phyloP scores from a whole-genome alignment of 1,140 invertebrate species.

The Drosophila baimaii region DNA sequence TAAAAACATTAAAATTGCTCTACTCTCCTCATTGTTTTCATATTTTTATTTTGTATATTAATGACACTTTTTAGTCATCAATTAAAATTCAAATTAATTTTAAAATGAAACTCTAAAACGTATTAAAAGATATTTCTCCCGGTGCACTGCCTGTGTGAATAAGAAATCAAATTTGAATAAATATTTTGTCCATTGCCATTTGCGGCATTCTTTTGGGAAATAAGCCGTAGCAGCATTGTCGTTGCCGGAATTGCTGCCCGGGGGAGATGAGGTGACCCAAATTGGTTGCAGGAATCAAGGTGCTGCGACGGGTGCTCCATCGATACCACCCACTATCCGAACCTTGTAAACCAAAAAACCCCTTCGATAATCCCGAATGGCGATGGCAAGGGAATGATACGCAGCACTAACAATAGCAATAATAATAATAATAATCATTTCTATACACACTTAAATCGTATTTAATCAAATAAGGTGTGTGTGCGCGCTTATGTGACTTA shows the following conservation, averaged over 20 bases:
- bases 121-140: neutral
- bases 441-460: constrained; percentile 44
- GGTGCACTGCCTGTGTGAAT: constrained; percentile 57
- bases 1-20: neutral
- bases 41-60: neutral
- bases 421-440: constrained; percentile 59
- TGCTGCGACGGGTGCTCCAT: constrained; percentile 29
- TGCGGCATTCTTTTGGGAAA: constrained; percentile 72
- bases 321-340: constrained; percentile 2
- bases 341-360: constrained; percentile 1
- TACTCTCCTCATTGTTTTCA: neutral
- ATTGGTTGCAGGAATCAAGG: constrained; percentile 26
- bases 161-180: constrained; percentile 72
- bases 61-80: neutral
- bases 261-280: constrained; percentile 33
- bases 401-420: constrained; percentile 57
- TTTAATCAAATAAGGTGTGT: constrained; percentile 76
- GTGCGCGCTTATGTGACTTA: constrained; percentile 56
- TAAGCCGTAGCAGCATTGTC: constrained; percentile 17
- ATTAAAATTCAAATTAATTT: neutral
- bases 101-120: neutral
- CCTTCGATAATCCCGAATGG: constrained; percentile 53
- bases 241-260: neutral
- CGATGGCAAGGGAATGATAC: constrained; percentile 57
- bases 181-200: constrained; percentile 82